Base-by-base conservation (phyloP, 2,113 vertebrate genomes). In the Scomber japonicus region DNA sequence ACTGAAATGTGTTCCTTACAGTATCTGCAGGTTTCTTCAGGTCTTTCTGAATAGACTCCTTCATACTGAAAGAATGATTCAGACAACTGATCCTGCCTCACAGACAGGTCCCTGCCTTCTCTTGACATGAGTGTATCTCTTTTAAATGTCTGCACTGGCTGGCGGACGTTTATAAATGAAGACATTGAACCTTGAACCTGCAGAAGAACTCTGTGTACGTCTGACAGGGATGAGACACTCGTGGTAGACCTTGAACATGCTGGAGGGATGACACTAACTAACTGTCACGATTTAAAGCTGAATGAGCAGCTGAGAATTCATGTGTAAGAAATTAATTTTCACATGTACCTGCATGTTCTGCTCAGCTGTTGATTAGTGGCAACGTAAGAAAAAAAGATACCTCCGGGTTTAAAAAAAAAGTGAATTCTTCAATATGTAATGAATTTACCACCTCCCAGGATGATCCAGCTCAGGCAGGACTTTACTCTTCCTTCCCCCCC, bases 391-490 rank as follows among this genome's bases (percentile, higher is more conserved):
- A 27, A 2, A 27, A 27, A 27, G 24, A 27, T 27, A 27, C 24
- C 24, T 27, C 24, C 24, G 11, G n/a, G 40, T 16, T 11, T 31
- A 24, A 68, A 50, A 67, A 68, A 67, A 61, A 46, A 12, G 3
- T 57, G 35, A 27, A 46, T 9, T 7, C 24, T 0, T 5, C 0
- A 81, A 49, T 45, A 59, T 68, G 55, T 86, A 30, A 87, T 83
- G 48, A 31, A 81, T 87, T 72, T 75, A 68, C 45, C 13, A 44
- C 59, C 30, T 75, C 11, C 35, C 15, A 12, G 40, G 68, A 80
- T 74, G 80, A 83, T 49, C 80, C 48, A 35, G 44, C 63, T 21
- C 59, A 74, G 64, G 80, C 55, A 74, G 64, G 80, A 87, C 89
- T 89, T 89, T 81, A 63, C 50, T 55, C 79, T 78, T 72, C 71